Base-by-base conservation (phyloP, 1,140 invertebrate species). In the Agrilus planipennis region DNA sequence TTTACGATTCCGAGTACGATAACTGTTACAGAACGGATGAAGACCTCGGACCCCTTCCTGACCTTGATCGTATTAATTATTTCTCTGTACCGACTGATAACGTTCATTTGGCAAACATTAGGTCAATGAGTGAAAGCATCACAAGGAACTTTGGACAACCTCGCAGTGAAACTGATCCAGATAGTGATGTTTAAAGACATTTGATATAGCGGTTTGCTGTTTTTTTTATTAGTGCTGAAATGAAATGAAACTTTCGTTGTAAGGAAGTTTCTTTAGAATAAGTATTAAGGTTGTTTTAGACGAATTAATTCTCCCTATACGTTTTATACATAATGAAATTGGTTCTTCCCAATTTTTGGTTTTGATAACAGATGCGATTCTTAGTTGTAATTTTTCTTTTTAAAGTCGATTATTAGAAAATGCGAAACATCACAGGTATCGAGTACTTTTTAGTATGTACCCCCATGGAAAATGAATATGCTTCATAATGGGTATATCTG, bases 1-100 rank as follows among this genome's bases (percentile, higher is more conserved):
- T 85, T 43, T 89, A 89, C 60, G 86, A 90, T 65, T 86, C 81
- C 2, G 84, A 88, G 53, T 85, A 85, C 57, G 79, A 81, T 50
- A 77, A 78, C 57, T 77, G 69, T 52, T 68, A 68, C 38, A 45
- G 61, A 47, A 64, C 62, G 11, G 64, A 65, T 42, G 62, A 67
- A 42, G 61, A 63, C 44, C 41, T 63, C 18, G 61, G 59, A 42
- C 54, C 57, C 12, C 50, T 58, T 42, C 58, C 59, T 14, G 59
- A 62, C 44, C 42, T 62, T 23, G 60, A 61, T 27, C 48, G 60
- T 51, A 51, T 63, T 14, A 60, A 61, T 42, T 61, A 59, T 50
- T 62, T 62, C 45, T 61, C 60, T 41, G 58, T 60, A 49, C 57
- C 62, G 42, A 69, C 75, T 9, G 76, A 79, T 45, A 79, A 84